phyloP scores from a whole-genome alignment of 2,113 vertebrate genomes.

The Notothenia coriiceps region DNA sequence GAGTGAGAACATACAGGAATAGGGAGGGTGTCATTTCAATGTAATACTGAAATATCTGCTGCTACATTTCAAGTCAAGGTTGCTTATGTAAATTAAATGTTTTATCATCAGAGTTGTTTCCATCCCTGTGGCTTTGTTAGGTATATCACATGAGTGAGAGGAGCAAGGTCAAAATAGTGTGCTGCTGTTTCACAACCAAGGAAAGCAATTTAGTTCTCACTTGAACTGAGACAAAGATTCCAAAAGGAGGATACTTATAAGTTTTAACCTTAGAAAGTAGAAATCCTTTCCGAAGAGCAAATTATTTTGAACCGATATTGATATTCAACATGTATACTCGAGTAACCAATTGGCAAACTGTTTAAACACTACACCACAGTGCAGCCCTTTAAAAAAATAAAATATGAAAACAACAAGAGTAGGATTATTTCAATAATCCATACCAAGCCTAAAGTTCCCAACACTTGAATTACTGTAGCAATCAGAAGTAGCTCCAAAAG shows the following conservation, averaged over 20 bases:
- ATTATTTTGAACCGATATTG: conserved; percentile 9
- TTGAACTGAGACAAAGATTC: conserved; percentile 17
- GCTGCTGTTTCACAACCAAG: conserved; percentile 14
- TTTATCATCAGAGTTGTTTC: conserved; percentile 54
- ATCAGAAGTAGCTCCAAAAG: too few species aligned
- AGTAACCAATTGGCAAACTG: not conserved
- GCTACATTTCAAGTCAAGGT: conserved; percentile 55
- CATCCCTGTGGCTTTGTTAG: conserved; percentile 54
- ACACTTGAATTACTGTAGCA: too few species aligned
- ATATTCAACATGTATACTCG: not conserved
- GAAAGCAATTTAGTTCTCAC: conserved; percentile 7
- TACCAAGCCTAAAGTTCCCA: too few species aligned
- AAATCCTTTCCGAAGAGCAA: not conserved
- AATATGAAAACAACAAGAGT: not conserved
- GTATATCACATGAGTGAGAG: conserved; percentile 1
- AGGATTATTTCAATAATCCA: too few species aligned
- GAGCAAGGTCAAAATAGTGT: conserved; percentile 24
- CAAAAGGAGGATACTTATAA: not conserved
- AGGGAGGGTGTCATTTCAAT: conserved; percentile 51
- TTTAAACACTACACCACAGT: conserved; percentile 15
- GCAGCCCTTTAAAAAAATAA: conserved; percentile 7
- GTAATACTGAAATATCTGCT: conserved; percentile 49
- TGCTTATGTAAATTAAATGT: conserved; percentile 69
- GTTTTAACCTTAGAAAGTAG: not conserved
- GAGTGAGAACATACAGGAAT: conserved; percentile 44